Base-by-base conservation (phyloP, 2,888 invertebrate genomes). In the Nemotelus nigrinus region DNA sequence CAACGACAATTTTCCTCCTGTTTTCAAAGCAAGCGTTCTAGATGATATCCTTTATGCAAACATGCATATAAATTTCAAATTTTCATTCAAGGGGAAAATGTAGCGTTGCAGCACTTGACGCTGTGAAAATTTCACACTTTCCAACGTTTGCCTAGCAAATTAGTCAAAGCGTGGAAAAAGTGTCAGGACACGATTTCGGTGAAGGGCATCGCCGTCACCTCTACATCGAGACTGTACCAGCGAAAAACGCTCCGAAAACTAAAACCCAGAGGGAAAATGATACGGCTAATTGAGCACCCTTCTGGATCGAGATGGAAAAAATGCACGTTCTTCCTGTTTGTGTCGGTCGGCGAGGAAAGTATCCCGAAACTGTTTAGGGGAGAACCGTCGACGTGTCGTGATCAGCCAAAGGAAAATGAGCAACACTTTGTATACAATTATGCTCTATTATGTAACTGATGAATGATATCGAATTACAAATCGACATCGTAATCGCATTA, bases 271-370 rank as follows among this genome's bases (percentile, higher is more conserved):
- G 63, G 75, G 63, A 78, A 65, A 80, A 75, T 78, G 85, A 85
- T 83, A 84, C 84, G 85, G 85, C 86, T 86, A 86, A 86, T 86
- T 86, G 86, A 86, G 82, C 86, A 86, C 86, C 86, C 86, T 85
- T 85, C 84, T 83, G 83, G 76, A 43, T 58, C 39, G 10, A 65
- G 53, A 44, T 53, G 64, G 47, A 76, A 64, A 44, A 47, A n/a
- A 25, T 25, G 25, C 25, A 25, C 25, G 25, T 45, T 76, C 45
- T 76, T 76, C 57, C 50, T 53, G 63, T 75, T 48, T 63, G n/a
- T 5, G n/a, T 25, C 3, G 45, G 3, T 10, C 10, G 25, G 10
- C 10, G 10, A 57, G 57, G n/a, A 10, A 64, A 64, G 2, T 25
- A 45, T 43, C 41, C 43, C 39, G 70, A 48, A 53, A 48, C 48